Evolutionary conservation across 2,113 vertebrate species (phyloP).

Genomic region (Dolichallabes microphthalmus): DNA sequence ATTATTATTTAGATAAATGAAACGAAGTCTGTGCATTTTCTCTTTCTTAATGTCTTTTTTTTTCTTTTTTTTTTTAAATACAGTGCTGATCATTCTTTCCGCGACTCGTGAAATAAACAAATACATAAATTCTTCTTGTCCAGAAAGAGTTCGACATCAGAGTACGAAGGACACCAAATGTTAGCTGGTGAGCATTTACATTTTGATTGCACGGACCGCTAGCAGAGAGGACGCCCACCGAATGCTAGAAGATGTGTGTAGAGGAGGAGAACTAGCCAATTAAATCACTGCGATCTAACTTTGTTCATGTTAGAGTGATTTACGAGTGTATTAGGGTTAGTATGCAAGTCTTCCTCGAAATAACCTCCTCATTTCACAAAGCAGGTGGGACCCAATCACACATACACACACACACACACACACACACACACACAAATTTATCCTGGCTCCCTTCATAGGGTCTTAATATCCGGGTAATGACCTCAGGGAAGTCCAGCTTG

Average conservation of each 20-base stretch:
- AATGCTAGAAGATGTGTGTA: neutral
- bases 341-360: constrained; percentile 10
- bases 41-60: constrained; percentile 23
- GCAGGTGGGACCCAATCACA: constrained; percentile 25
- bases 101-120: constrained; percentile 4
- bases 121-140: neutral
- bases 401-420: neutral
- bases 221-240: neutral
- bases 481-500: constrained; percentile 47
- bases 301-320: neutral
- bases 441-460: constrained; percentile 53
- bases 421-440: constrained; percentile 7
- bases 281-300: neutral
- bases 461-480: constrained; percentile 30
- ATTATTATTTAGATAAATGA: constrained; percentile 3
- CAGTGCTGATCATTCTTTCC: constrained; percentile 5
- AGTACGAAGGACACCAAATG: constrained; percentile 47
- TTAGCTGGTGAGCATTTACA: constrained; percentile 45
- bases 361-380: constrained; percentile 33
- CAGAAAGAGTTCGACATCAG: constrained; percentile 53
- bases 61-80: neutral
- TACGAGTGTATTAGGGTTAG: neutral
- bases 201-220: constrained; percentile 42
- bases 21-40: neutral
- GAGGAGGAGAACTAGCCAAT: neutral